These are phyloP conservation scores for Lophochroa leadbeateri DNA, from an alignment of 2,113 vertebrate genomes.

Conservation along the genomic window DNA sequence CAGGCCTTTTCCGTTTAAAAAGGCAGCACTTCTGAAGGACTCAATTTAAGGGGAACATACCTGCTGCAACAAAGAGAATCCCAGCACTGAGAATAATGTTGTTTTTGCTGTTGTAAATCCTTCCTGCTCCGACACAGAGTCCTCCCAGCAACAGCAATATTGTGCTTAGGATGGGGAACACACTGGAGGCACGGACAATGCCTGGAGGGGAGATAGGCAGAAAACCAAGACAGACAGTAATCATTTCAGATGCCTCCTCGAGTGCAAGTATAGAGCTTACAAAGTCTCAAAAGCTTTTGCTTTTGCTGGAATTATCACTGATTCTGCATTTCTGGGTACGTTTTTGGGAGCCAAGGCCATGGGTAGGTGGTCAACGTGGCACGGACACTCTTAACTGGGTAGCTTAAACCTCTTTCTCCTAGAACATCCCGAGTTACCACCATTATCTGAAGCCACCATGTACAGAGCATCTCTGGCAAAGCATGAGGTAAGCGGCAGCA, in stretches of 20 bases:
- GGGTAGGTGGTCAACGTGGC: not conserved
- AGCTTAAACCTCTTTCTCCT: not conserved
- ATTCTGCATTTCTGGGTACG: not conserved
- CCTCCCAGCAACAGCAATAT: slow-evolving; percentile 90
- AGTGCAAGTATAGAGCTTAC: not conserved
- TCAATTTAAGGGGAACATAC: slow-evolving; percentile 68
- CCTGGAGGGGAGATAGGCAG: slow-evolving; percentile 70
- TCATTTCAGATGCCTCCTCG: not conserved
- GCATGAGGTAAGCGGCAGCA: not conserved
- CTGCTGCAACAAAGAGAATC: slow-evolving; percentile 97
- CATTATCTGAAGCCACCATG: not conserved
- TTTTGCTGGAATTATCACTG: not conserved
- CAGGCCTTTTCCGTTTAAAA: not conserved
- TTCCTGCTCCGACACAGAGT: slow-evolving; percentile 88
- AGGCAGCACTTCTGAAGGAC: not conserved
- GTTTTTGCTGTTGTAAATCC: slow-evolving; percentile 92
- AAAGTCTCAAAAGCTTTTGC: not conserved
- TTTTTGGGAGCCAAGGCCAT: not conserved
- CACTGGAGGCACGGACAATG: slow-evolving; percentile 95
- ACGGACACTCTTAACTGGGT: not conserved
- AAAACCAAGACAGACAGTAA: not conserved
- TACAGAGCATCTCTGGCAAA: not conserved
- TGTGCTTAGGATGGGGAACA: slow-evolving; percentile 97
- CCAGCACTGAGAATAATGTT: slow-evolving; percentile 95
- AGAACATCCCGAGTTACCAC: not conserved